Percentiles rank a stretch among this genome's conserved stretches.
These are phyloP conservation scores for Proteles cristata DNA, from an alignment of 2,113 vertebrate genomes.

Conservation along the genomic window DNA sequence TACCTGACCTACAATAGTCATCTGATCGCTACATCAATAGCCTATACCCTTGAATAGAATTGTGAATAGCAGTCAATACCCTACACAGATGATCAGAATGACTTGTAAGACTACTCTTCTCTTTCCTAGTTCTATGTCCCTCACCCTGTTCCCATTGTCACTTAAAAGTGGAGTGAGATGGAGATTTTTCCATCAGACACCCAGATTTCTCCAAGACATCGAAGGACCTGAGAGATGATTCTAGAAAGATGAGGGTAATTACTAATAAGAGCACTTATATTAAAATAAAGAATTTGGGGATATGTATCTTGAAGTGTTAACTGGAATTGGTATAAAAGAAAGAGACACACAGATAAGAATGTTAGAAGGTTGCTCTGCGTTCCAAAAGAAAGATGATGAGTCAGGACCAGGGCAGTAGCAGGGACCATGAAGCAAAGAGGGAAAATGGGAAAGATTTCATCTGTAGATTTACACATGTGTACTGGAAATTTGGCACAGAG, in stretches of 20 bases:
- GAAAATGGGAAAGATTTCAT: background rate
- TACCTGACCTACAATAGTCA: background rate
- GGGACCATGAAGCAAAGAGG: background rate
- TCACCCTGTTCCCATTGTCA: background rate
- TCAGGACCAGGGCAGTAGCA: background rate
- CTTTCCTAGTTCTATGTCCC: background rate
- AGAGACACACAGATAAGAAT: background rate
- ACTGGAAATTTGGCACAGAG: background rate
- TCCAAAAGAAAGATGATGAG: background rate
- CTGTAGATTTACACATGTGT: background rate
- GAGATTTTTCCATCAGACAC: background rate
- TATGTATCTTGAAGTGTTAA: slow-evolving; percentile 33
- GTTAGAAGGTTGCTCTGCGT: background rate
- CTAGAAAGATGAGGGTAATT: background rate
- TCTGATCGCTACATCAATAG: background rate
- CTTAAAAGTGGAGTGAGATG: background rate
- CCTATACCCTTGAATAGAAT: background rate
- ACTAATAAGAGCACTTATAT: background rate
- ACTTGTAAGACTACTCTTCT: background rate
- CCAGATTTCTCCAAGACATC: background rate
- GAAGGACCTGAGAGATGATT: background rate
- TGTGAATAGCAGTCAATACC: background rate
- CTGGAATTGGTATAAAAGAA: background rate
- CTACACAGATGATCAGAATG: background rate
- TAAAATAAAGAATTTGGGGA: background rate